Conservation (phyloP, 1,140 invertebrate genomes). For the Drosophila lacteicornis region DNA sequence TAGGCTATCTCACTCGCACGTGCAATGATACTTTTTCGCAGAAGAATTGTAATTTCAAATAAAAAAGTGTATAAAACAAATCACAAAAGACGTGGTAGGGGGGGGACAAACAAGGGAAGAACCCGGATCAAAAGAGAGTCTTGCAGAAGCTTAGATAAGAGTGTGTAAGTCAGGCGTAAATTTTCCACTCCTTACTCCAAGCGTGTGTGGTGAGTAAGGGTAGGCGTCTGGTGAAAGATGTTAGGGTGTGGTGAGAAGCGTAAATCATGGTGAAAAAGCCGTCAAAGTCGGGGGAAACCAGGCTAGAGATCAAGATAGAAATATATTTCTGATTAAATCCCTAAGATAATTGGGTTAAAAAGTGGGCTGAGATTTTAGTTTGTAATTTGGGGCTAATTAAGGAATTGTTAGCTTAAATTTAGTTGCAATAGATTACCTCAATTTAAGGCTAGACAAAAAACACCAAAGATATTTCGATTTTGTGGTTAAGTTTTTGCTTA, state of each 20-base stretch:
- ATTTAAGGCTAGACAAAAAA: constrained; percentile 37
- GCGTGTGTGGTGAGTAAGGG: not conserved
- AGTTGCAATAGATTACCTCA: constrained; percentile 46
- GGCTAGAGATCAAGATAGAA: not conserved
- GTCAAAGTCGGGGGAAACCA: not conserved
- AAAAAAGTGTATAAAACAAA: constrained; percentile 20
- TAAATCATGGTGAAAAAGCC: not conserved
- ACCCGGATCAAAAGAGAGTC: not conserved
- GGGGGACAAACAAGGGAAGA: not conserved
- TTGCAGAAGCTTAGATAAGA: constrained; percentile 2
- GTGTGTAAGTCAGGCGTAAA: not conserved
- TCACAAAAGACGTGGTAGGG: constrained; percentile 21
- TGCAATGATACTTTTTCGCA: constrained; percentile 29
- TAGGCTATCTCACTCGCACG: constrained; percentile 48
- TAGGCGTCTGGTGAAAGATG: not conserved
- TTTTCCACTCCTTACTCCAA: not conserved
- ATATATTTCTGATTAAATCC: constrained; percentile 1
- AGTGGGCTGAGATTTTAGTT: constrained; percentile 24
- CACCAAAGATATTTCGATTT: constrained; percentile 27
- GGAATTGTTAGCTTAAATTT: constrained; percentile 75
- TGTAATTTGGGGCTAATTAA: not conserved
- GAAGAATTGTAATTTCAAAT: not conserved
- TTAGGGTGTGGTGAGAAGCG: not conserved
- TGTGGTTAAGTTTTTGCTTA: constrained; percentile 4
- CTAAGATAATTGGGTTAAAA: constrained; percentile 9